phyloP scores from a whole-genome alignment of 2,888 invertebrate species.

The Crematogaster levior region DNA sequence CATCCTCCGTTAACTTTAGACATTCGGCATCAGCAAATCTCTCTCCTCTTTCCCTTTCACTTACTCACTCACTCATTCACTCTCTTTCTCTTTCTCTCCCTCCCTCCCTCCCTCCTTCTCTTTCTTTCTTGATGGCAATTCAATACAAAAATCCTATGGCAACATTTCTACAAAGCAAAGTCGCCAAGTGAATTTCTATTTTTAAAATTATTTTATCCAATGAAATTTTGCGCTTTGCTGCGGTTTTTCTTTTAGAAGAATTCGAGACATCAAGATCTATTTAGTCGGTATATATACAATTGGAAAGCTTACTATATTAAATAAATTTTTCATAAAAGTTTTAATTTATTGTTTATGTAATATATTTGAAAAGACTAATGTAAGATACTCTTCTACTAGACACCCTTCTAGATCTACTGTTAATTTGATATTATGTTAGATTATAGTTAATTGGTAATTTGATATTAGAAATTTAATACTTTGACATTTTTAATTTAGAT shows the following conservation, averaged over 20 bases:
- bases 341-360: not conserved
- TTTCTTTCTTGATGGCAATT: not conserved
- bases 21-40: slow-evolving; percentile 50
- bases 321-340: not conserved
- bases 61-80: not conserved
- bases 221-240: not conserved
- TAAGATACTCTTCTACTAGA: not conserved
- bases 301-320: not conserved
- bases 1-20: slow-evolving; percentile 41
- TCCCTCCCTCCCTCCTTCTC: not conserved
- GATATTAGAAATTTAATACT: not conserved
- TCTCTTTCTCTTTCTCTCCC: not conserved
- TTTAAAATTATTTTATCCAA: slow-evolving; percentile 21
- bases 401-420: not conserved
- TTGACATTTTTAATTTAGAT: not conserved
- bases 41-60: not conserved
- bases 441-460: no score
- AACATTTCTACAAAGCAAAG: slow-evolving; percentile 12
- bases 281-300: not conserved
- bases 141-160: not conserved
- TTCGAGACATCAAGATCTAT: not conserved
- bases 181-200: slow-evolving; percentile 1
- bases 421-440: not conserved
- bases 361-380: not conserved
- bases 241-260: not conserved